Evolutionary conservation across 2,113 vertebrate species (phyloP).

Genomic region (Eurypyga helias): DNA sequence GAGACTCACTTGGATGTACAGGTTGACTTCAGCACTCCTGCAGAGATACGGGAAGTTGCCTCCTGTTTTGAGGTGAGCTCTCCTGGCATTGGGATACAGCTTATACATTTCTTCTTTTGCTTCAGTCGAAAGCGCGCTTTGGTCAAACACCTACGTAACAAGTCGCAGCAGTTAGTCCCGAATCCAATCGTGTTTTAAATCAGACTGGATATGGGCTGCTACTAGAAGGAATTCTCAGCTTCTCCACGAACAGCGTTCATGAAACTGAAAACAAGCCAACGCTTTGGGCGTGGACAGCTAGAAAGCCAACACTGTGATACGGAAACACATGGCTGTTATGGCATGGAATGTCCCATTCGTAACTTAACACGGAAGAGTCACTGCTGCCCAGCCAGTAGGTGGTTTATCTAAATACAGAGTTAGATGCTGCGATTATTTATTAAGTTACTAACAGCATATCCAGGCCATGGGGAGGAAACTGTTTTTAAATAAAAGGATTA

Average conservation of each 20-base stretch:
- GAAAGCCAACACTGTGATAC: not conserved
- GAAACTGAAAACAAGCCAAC: not conserved
- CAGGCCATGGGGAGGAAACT: not conserved
- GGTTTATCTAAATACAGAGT: not conserved
- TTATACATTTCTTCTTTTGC: slow-evolving; percentile 99
- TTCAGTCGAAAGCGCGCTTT: slow-evolving; percentile 94
- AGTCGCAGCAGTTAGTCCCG: not conserved
- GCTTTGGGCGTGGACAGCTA: not conserved
- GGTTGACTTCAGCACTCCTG: slow-evolving; percentile 95
- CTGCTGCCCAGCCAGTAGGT: not conserved
- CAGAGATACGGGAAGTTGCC: slow-evolving; percentile 97
- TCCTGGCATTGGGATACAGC: slow-evolving; percentile 91
- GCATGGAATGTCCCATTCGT: not conserved
- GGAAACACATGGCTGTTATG: not conserved
- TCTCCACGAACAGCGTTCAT: not conserved
- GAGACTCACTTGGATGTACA: slow-evolving; percentile 90
- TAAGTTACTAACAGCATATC: not conserved
- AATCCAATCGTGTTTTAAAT: not conserved
- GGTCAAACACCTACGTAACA: slow-evolving; percentile 90
- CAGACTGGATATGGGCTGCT: not conserved
- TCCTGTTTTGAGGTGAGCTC: slow-evolving; percentile 98
- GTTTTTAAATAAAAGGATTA: not conserved
- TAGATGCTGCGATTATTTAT: not conserved
- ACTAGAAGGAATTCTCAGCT: not conserved
- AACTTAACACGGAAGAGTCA: not conserved